Percentiles rank a stretch among this genome's conserved stretches.
These are phyloP conservation scores for Caenorhabditis angaria DNA, from an alignment of 2,888 invertebrate species.

Conservation along the genomic window DNA sequence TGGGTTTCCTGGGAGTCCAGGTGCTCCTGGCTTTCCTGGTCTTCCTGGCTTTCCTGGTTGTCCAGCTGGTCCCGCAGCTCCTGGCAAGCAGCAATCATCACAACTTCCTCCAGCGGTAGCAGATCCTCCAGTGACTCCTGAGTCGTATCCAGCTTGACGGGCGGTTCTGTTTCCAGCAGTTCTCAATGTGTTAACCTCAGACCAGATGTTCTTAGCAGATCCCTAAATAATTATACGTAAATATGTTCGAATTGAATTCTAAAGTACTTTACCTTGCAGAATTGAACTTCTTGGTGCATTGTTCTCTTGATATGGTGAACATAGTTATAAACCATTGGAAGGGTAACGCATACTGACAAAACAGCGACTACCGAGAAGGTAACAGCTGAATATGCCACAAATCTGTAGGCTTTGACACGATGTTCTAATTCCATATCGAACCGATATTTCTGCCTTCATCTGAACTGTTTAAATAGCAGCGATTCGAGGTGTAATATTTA, in stretches of 20 bases:
- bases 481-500: not conserved
- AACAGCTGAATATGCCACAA: slow-evolving; percentile 41
- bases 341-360: slow-evolving; percentile 55
- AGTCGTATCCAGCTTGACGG: slow-evolving; percentile 56
- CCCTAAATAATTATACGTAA: slow-evolving; percentile 10
- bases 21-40: slow-evolving; percentile 52
- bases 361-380: slow-evolving; percentile 42
- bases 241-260: not conserved
- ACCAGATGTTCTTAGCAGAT: slow-evolving; percentile 68
- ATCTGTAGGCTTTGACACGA: slow-evolving; percentile 34
- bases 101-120: slow-evolving; percentile 53
- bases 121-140: slow-evolving; percentile 28
- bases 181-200: slow-evolving; percentile 52
- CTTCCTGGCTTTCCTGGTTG: slow-evolving; percentile 51
- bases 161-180: slow-evolving; percentile 55
- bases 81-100: slow-evolving; percentile 26
- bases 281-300: slow-evolving; percentile 69
- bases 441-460: not conserved
- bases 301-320: slow-evolving; percentile 66
- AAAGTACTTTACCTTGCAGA: slow-evolving; percentile 59
- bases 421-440: slow-evolving; percentile 31
- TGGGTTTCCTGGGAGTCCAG: slow-evolving; percentile 49
- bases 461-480: not conserved
- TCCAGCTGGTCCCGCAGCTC: slow-evolving; percentile 47
- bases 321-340: slow-evolving; percentile 50